These are phyloP conservation scores for Chondrilla cf. caribensis DNA, from an alignment of 37 sponge, comb jelly and placozoan species.

Conservation along the genomic window DNA sequence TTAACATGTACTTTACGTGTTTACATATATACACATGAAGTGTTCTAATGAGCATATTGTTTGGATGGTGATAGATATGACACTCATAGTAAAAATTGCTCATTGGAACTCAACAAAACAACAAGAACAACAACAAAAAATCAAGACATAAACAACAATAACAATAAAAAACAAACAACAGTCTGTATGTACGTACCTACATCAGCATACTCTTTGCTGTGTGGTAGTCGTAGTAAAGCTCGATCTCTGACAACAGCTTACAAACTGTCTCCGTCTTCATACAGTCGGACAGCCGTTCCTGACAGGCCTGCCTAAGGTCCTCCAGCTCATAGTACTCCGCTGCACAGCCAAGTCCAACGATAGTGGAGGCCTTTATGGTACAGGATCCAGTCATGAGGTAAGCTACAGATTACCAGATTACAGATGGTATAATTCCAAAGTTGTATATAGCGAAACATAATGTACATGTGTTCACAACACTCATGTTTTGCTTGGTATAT, in stretches of 20 bases:
- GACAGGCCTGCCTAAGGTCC: constrained; percentile 83
- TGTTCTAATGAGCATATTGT: no score
- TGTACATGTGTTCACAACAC: no score
- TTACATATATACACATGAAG: no score
- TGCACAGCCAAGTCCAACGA: constrained; percentile 81
- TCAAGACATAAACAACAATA: neutral
- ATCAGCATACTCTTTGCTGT: constrained; percentile 76
- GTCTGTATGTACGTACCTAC: constrained; percentile 34
- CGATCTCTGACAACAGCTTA: constrained; percentile 62
- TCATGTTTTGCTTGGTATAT: no score
- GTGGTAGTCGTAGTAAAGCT: constrained; percentile 64
- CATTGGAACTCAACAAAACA: neutral
- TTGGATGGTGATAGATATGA: no score
- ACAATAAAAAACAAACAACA: no score
- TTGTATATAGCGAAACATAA: no score
- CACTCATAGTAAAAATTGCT: no score
- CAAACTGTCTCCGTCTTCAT: constrained; percentile 58
- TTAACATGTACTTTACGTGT: no score
- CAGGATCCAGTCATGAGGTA: constrained; percentile 83
- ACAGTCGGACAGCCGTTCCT: constrained; percentile 56
- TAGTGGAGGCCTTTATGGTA: constrained; percentile 48
- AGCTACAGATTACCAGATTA: constrained; percentile 60
- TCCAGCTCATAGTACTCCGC: constrained; percentile 78
- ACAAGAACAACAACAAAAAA: neutral
- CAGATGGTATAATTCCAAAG: no score